Conservation (phyloP, 2,888 invertebrate species). For the Spodoptera littoralis region DNA sequence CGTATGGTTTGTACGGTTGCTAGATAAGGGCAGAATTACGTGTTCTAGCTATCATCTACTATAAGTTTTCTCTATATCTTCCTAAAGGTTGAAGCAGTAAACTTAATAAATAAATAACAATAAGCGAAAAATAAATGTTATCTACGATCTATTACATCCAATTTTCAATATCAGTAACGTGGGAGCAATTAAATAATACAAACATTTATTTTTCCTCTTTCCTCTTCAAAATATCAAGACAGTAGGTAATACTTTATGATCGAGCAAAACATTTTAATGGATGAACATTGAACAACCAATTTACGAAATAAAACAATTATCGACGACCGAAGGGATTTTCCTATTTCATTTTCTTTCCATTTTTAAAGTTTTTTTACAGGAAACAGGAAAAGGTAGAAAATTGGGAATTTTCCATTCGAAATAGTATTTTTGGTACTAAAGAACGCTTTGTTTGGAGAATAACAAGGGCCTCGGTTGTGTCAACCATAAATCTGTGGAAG, state of each 20-base stretch:
- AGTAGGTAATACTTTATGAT: background rate
- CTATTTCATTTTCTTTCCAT: background rate
- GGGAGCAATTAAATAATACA: background rate
- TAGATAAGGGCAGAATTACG: too few relatives aligned
- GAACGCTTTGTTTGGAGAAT: conserved; percentile 31
- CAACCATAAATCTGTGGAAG: conserved; percentile 34
- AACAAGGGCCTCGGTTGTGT: conserved; percentile 20
- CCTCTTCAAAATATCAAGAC: conserved; percentile 1
- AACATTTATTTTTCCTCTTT: background rate
- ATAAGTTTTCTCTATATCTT: too few relatives aligned
- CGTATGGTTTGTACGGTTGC: too few relatives aligned
- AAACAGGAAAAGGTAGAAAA: too few relatives aligned
- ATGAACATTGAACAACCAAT: conserved; percentile 10
- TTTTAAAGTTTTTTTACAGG: conserved; percentile 4
- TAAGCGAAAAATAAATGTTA: too few relatives aligned
- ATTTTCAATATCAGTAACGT: too few relatives aligned
- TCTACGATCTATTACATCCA: too few relatives aligned
- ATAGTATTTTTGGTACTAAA: background rate
- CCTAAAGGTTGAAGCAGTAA: too few relatives aligned
- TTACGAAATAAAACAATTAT: conserved; percentile 3
- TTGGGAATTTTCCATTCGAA: too few relatives aligned
- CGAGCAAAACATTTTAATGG: conserved; percentile 2
- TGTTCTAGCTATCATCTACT: too few relatives aligned
- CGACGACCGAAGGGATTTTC: background rate
- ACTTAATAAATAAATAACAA: too few relatives aligned